Percentiles rank a stretch among this genome's conserved stretches.
These are phyloP conservation scores for Dermochelys coriacea DNA, from an alignment of 2,797 vertebrate species.

Conservation along the genomic window DNA sequence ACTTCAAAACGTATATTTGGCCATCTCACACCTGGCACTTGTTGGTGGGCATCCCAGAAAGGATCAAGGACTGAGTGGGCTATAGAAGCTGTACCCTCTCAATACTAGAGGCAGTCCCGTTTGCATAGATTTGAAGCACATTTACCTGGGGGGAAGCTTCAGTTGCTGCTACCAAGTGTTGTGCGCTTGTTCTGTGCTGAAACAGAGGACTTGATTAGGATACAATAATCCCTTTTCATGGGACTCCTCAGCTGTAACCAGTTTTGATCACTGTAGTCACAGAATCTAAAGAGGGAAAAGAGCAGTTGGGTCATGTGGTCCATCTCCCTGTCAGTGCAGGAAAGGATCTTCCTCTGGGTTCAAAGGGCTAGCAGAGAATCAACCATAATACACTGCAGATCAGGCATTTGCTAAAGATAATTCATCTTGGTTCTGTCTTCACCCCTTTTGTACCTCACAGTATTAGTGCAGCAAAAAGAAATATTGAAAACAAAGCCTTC, in stretches of 20 bases:
- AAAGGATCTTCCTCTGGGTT: not conserved
- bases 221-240: not conserved
- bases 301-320: not conserved
- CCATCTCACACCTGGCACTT: not conserved
- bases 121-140: not conserved
- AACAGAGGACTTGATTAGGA: not conserved
- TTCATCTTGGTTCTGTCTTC: not conserved
- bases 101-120: not conserved
- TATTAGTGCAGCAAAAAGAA: not conserved
- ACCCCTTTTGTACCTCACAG: not conserved
- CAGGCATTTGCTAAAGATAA: not conserved
- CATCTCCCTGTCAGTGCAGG: not conserved
- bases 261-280: not conserved
- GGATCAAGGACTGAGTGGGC: not conserved
- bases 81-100: not conserved
- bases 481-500: not conserved
- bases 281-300: conserved; percentile 35
- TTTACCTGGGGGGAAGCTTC: not conserved
- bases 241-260: not conserved
- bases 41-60: not conserved
- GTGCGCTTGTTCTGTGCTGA: not conserved
- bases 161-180: not conserved
- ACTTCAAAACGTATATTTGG: not conserved
- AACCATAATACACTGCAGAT: not conserved
- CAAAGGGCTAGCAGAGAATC: not conserved